phyloP scores from a whole-genome alignment of 64 coral and sea anemone genomes.

The Orbicella faveolata region DNA sequence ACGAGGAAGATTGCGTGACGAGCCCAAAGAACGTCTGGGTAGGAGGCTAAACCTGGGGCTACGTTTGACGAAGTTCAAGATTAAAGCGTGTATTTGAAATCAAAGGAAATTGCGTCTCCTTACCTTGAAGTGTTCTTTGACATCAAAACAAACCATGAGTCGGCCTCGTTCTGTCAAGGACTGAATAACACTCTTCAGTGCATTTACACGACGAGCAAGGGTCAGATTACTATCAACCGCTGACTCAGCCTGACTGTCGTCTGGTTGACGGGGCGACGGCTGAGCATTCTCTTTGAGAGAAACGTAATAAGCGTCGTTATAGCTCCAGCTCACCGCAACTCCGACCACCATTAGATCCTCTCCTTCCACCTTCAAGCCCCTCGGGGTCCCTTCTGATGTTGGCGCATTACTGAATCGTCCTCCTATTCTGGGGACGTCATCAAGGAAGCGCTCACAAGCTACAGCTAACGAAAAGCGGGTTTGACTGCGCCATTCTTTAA shows the following conservation, averaged over 20 bases:
- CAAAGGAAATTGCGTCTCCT: background rate
- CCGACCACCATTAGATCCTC: conserved; percentile 73
- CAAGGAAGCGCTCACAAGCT: conserved; percentile 36
- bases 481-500: conserved; percentile 57
- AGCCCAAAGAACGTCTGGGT: no score
- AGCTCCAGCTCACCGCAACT: conserved; percentile 82
- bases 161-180: conserved; percentile 23
- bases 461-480: conserved; percentile 53
- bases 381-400: background rate
- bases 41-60: no score
- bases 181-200: conserved; percentile 65
- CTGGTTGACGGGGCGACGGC: background rate
- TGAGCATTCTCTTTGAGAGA: conserved; percentile 64
- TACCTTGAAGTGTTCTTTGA: conserved; percentile 73
- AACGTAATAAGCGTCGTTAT: conserved; percentile 76
- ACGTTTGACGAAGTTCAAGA: no score
- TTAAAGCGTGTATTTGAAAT: no score
- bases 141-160: conserved; percentile 82
- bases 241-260: conserved; percentile 63
- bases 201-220: conserved; percentile 56
- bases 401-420: conserved; percentile 55
- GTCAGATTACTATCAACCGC: conserved; percentile 61
- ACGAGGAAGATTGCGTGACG: no score
- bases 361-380: conserved; percentile 63
- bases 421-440: conserved; percentile 64